Percentiles rank a stretch among this genome's conserved stretches.
These are phyloP conservation scores for Hydrotaea diabolus DNA, from an alignment of 2,888 invertebrate genomes.

Conservation along the genomic window DNA sequence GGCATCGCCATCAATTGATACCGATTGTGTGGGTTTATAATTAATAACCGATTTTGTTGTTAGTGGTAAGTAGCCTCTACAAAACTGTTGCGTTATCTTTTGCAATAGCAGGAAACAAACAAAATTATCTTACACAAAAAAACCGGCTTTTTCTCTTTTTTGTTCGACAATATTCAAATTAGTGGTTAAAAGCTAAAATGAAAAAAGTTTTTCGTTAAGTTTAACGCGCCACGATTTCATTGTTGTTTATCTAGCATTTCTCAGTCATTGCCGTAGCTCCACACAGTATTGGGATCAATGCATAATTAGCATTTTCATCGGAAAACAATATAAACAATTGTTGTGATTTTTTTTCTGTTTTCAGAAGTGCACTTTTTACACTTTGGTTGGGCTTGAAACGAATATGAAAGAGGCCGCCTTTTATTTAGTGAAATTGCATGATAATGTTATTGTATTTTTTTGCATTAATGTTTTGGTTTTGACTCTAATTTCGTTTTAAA, in stretches of 20 bases:
- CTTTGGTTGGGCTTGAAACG: neutral
- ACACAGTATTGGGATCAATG: constrained; percentile 10
- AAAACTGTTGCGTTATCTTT: neutral
- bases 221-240: neutral
- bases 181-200: neutral
- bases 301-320: constrained; percentile 39
- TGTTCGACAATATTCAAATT: neutral
- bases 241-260: neutral
- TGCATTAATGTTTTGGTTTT: neutral
- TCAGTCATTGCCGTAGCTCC: neutral
- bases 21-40: constrained; percentile 36
- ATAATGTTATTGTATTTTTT: neutral
- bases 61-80: neutral
- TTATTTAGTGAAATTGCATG: neutral
- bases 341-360: neutral
- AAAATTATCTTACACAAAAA: constrained; percentile 12
- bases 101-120: constrained; percentile 46
- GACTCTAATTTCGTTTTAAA: neutral
- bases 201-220: neutral
- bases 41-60: constrained; percentile 1
- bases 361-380: neutral
- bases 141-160: constrained; percentile 19
- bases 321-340: constrained; percentile 33
- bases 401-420: neutral
- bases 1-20: neutral